These are phyloP conservation scores for Holothuria leucospilota DNA, from an alignment of 53 echinoderm and acorn worm genomes.

Conservation along the genomic window DNA sequence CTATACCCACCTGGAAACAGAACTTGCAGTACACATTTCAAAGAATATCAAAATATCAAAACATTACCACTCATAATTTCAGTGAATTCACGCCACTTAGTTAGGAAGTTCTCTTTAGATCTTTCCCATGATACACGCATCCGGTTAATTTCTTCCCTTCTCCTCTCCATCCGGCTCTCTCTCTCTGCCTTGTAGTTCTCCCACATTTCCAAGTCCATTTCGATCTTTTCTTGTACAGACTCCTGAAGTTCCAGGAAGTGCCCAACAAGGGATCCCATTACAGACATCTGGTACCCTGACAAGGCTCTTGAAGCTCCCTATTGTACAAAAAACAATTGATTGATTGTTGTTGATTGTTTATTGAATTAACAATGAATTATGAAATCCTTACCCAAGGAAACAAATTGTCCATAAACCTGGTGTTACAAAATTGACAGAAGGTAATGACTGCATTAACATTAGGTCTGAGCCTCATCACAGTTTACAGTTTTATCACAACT, in stretches of 20 bases:
- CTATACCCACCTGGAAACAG: too few species aligned
- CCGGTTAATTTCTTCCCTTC: neutral
- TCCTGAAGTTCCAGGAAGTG: neutral
- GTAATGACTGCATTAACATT: too few species aligned
- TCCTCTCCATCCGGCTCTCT: neutral
- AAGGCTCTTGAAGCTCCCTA: neutral
- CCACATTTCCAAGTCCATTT: slow-evolving; percentile 1
- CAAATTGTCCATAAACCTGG: too few species aligned
- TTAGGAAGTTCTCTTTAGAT: neutral
- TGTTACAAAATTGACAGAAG: too few species aligned
- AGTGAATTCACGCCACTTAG: neutral
- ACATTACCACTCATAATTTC: neutral
- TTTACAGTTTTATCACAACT: too few species aligned
- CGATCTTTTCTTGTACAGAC: neutral
- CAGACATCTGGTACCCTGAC: neutral
- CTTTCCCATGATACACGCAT: neutral
- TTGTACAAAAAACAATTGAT: neutral
- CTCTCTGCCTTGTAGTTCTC: neutral
- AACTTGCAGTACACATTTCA: too few species aligned
- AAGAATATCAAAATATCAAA: too few species aligned
- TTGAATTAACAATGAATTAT: too few species aligned
- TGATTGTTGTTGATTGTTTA: too few species aligned
- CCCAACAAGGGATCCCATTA: neutral
- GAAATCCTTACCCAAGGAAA: too few species aligned
- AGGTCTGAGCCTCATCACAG: too few species aligned